Evolutionary conservation across 1,140 invertebrate genomes (phyloP).

Genomic region (Copidosoma floridanum): DNA sequence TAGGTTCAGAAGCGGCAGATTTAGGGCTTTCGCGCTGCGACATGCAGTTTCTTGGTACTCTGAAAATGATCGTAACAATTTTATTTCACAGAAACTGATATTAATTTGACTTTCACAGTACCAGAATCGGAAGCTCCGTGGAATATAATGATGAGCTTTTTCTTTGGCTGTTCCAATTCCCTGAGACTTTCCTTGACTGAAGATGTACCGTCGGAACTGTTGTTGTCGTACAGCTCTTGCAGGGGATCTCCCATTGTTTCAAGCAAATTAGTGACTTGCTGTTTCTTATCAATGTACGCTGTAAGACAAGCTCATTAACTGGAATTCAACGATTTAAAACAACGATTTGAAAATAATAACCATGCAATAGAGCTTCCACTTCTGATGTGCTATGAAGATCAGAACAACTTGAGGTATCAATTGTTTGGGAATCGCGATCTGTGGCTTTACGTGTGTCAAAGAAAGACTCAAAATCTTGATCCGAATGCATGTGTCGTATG

Average conservation of each 20-base stretch:
- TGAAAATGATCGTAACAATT: too few relatives aligned
- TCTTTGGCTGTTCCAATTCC: too few relatives aligned
- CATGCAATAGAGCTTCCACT: slow-evolving; percentile 3
- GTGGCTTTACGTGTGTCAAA: too few relatives aligned
- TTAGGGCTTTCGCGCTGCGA: slow-evolving; percentile 29
- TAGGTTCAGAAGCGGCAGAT: slow-evolving; percentile 34
- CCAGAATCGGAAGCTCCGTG: slow-evolving; percentile 44
- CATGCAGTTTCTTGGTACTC: slow-evolving; percentile 43
- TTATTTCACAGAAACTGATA: too few relatives aligned
- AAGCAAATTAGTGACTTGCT: slow-evolving; percentile 27
- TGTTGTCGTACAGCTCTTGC: slow-evolving; percentile 33
- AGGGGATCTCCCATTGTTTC: slow-evolving; percentile 39
- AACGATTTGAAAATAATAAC: slow-evolving; percentile 27
- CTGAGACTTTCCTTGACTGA: too few relatives aligned
- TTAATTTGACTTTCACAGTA: slow-evolving; percentile 20
- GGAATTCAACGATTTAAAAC: too few relatives aligned
- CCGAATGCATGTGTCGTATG: slow-evolving; percentile 26
- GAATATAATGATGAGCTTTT: slow-evolving; percentile 40
- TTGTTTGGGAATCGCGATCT: too few relatives aligned
- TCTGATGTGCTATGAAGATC: too few relatives aligned
- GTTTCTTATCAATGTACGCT: slow-evolving; percentile 39
- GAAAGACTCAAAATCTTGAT: slow-evolving; percentile 9
- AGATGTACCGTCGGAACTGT: too few relatives aligned
- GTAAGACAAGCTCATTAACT: too few relatives aligned
- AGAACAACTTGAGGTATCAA: too few relatives aligned